These are phyloP conservation scores for Lampris incognitus DNA, from an alignment of 2,113 vertebrate species.

Conservation along the genomic window DNA sequence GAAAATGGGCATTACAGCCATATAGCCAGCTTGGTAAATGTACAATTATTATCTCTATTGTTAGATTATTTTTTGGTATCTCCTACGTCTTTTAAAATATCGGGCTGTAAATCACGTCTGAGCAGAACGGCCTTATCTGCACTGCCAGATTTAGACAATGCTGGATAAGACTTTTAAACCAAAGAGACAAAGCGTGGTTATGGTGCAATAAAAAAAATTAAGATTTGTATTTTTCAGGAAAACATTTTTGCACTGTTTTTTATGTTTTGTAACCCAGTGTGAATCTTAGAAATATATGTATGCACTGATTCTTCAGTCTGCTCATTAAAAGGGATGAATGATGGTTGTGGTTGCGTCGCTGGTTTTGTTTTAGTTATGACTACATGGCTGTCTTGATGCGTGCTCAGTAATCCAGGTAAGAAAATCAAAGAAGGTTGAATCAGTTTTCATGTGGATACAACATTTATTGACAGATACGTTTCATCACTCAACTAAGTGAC, in stretches of 20 bases:
- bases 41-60: constrained; percentile 15
- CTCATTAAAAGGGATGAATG: constrained; percentile 26
- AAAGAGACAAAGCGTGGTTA: constrained; percentile 25
- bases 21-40: background rate
- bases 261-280: constrained; percentile 4
- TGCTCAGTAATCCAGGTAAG: no score
- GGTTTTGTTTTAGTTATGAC: background rate
- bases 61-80: no score
- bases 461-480: no score
- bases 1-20: background rate
- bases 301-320: constrained; percentile 13
- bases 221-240: constrained; percentile 8
- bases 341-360: background rate
- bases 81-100: background rate
- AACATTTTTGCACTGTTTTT: constrained; percentile 17
- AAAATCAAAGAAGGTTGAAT: no score
- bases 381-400: no score
- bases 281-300: background rate
- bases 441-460: no score
- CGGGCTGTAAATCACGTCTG: background rate
- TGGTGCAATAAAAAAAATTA: constrained; percentile 1
- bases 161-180: constrained; percentile 45
- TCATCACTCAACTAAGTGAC: no score
- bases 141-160: constrained; percentile 26
- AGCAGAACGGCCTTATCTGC: background rate